Conservation (phyloP, 2,888 invertebrate species). For the Endotricha flammealis region DNA sequence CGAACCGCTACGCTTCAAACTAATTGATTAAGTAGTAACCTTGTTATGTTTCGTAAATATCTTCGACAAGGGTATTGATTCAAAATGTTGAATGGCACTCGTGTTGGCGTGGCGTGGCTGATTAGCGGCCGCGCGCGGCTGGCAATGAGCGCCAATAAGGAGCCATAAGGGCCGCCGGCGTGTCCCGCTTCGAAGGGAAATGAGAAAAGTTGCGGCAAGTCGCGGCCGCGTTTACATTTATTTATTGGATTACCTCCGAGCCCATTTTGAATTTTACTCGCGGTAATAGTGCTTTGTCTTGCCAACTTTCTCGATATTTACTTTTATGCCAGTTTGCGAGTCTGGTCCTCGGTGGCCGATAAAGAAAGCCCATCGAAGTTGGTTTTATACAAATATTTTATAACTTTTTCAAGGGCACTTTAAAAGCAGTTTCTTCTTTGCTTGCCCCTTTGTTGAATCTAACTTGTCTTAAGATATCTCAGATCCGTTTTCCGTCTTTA, state of each 20-base stretch:
- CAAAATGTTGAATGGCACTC: neutral
- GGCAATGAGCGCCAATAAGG: neutral
- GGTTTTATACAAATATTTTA: no score
- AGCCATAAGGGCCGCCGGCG: neutral
- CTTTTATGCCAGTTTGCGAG: constrained; percentile 12
- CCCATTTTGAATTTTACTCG: constrained; percentile 20
- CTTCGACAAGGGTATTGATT: no score
- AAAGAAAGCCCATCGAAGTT: no score
- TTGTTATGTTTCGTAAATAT: no score
- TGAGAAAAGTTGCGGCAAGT: constrained; percentile 30
- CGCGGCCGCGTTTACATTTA: constrained; percentile 20
- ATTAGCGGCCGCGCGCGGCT: constrained; percentile 1
- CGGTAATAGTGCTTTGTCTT: constrained; percentile 9
- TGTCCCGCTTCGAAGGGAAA: constrained; percentile 21
- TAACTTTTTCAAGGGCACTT: no score
- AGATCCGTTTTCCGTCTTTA: no score
- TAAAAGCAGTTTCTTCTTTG: no score
- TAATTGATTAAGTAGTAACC: no score
- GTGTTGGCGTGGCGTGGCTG: neutral
- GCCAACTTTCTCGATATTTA: constrained; percentile 20
- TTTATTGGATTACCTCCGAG: constrained; percentile 26
- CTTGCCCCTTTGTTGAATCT: no score
- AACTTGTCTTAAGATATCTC: no score
- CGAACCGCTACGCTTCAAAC: no score
- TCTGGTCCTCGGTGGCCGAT: no score